Base-by-base conservation (phyloP, 2,113 vertebrate genomes). In the Ageneiosus marmoratus region DNA sequence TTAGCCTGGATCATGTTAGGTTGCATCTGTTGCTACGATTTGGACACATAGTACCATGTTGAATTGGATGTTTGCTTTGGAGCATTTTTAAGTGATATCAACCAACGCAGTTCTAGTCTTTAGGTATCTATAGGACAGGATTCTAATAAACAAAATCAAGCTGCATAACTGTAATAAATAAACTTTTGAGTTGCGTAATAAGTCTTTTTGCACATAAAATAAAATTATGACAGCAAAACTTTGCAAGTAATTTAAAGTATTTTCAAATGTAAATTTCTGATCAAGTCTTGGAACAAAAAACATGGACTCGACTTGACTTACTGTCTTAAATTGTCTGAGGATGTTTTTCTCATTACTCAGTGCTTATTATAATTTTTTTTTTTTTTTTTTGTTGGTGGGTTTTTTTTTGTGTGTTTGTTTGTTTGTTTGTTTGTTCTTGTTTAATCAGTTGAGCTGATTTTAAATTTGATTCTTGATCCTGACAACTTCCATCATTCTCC, bases 351-450 rank as follows among this genome's bases (percentile, higher is more conserved):
- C 29, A 3, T 16, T 74, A 29, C 18, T 1, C 27, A 50, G 24
- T 27, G 12, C 6, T 27, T 74, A 29, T 29, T 76, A 29, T 75
- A 34, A 32, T 75, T 22, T 51, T 27, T 13, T 56, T 56, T 56
- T 58, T 56, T 2, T 56, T 10, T 56, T 56, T 22, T 10, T 3
- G 13, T 4, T 60, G 27, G 46, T n/a, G 37, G 37, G 37, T 41
- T 41, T 41, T 32, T 34, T 1, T 62, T 50, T 37, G 10, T 34
- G 0, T 5, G 20, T 8, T 81, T 53, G 27, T 65, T 55, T 41
- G 55, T 46, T 5, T 10, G 11, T 77, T 10, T 65, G 20, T 29
- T 29, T 87, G 70, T 87, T 77, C 24, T 29, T 87, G 70, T 87
- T 77, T 63, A 46, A 79, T 20, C 44, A 77, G 18, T 34, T 11